phyloP scores from a whole-genome alignment of 2,113 vertebrate genomes.

The Chamaetylas fuelleborni region DNA sequence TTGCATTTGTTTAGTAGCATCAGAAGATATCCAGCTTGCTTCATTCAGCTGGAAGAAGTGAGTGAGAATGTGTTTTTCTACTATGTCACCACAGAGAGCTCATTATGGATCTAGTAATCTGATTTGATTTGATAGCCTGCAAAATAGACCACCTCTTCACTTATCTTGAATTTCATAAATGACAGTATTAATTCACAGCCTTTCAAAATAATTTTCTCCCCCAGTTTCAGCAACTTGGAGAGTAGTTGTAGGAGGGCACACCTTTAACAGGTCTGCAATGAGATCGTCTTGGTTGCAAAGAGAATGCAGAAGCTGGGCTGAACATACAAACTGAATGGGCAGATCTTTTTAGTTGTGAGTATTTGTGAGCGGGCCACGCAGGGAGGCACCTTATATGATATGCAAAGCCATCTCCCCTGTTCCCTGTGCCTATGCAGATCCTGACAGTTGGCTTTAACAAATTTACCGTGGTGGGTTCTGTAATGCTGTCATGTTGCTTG shows the following conservation, averaged over 20 bases:
- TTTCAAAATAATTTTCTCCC: not conserved
- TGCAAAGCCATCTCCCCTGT: not conserved
- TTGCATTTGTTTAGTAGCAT: not conserved
- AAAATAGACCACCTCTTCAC: not conserved
- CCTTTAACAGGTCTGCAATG: not conserved
- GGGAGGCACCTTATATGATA: not conserved
- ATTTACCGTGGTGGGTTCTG: not conserved
- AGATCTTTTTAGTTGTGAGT: not conserved
- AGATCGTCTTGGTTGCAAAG: not conserved
- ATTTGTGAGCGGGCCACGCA: not conserved
- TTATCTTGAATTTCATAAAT: not conserved
- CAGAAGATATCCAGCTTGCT: not conserved
- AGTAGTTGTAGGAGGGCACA: not conserved
- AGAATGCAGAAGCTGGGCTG: not conserved
- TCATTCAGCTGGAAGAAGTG: not conserved
- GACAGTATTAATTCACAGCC: not conserved
- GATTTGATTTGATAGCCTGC: not conserved
- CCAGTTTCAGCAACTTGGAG: not conserved
- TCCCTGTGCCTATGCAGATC: not conserved
- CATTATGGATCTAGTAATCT: not conserved
- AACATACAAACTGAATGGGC: not conserved
- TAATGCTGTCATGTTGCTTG: fast-evolving
- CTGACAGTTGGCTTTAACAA: not conserved
- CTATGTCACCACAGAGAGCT: not conserved
- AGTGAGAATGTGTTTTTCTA: not conserved